Conservation (phyloP, 2,113 vertebrate species). For the Entomyzon cyanotis region DNA sequence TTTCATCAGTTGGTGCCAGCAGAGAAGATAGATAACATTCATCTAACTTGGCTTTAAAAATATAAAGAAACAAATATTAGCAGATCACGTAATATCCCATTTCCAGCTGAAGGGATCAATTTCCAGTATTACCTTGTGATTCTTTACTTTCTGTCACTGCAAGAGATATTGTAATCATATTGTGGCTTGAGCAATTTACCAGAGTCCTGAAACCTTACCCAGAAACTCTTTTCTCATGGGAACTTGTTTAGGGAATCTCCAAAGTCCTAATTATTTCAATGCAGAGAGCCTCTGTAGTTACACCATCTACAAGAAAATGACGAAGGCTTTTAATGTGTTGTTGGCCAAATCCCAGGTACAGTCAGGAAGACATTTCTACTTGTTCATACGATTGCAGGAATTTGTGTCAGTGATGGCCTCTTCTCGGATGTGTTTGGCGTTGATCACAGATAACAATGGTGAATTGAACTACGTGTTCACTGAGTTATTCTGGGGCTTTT, state of each 20-base stretch:
- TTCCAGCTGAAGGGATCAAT: background rate
- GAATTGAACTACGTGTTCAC: background rate
- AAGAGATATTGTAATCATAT: background rate
- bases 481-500: slow-evolving; percentile 28
- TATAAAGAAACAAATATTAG: background rate
- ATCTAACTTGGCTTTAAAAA: background rate
- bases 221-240: slow-evolving; percentile 18
- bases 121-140: background rate
- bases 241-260: slow-evolving; percentile 48
- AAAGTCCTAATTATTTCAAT: background rate
- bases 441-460: background rate
- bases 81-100: background rate
- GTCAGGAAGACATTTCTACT: slow-evolving; percentile 33
- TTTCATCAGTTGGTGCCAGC: background rate
- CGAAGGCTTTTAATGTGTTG: background rate
- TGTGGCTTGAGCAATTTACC: background rate
- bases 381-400: slow-evolving; percentile 3
- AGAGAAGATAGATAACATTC: background rate
- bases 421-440: slow-evolving; percentile 36
- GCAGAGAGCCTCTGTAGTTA: background rate
- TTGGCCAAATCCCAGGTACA: slow-evolving; percentile 28
- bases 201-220: slow-evolving; percentile 3
- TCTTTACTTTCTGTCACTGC: background rate
- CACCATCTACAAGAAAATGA: background rate
- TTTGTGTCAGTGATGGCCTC: slow-evolving; percentile 23